Evolutionary conservation across 2,888 invertebrate species (phyloP).

Genomic region (Gastrophysa polygoni): DNA sequence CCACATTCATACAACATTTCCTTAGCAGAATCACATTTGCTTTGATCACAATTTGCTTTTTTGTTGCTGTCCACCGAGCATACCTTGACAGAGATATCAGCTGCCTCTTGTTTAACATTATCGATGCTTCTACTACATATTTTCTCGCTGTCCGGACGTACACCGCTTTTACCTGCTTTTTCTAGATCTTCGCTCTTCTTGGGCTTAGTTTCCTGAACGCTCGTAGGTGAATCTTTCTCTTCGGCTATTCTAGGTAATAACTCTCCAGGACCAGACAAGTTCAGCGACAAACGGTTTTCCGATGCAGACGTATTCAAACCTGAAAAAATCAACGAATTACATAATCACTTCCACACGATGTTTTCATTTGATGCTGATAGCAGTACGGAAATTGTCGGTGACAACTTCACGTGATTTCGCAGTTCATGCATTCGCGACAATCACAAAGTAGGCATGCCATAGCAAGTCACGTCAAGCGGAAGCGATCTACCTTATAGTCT

Average conservation of each 20-base stretch:
- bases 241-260: constrained; percentile 84
- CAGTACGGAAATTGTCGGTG: too few species aligned
- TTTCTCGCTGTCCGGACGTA: not conserved
- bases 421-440: too few species aligned
- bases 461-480: too few species aligned
- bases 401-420: too few species aligned
- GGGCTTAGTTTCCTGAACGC: constrained; percentile 51
- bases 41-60: not conserved
- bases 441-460: too few species aligned
- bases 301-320: constrained; percentile 34
- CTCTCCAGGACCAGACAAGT: constrained; percentile 62
- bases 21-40: not conserved
- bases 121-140: not conserved
- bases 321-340: constrained; percentile 21
- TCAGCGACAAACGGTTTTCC: constrained; percentile 57
- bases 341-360: too few species aligned
- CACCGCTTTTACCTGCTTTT: not conserved
- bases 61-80: not conserved
- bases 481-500: too few species aligned
- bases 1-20: not conserved
- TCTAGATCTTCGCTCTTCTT: constrained; percentile 26
- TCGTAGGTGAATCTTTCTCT: constrained; percentile 83
- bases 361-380: too few species aligned
- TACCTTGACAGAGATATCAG: not conserved
- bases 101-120: not conserved